Evolutionary conservation across 2,113 vertebrate genomes (phyloP), one percentile per base, ranked within the genome.

Genomic region (Mesocricetus auratus): DNA sequence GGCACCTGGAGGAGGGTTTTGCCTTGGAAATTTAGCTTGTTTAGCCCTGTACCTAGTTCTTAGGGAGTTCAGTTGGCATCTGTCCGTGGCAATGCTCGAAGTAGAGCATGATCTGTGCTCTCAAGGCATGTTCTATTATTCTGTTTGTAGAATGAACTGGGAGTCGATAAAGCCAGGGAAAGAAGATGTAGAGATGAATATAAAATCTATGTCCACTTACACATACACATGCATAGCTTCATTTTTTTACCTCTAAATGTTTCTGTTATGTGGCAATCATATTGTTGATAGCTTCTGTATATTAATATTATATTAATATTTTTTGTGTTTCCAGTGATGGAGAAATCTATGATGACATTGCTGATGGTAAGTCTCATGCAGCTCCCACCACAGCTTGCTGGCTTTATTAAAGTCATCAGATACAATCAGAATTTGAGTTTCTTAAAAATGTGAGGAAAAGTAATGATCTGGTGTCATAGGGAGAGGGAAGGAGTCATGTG

Each of bases 341-440:
- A 82, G 99, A 99, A 45, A 99, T 99, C 97, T 99, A 99, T 7
- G 99, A 99, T 85, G 99, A 99, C 45, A 98, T 99, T 93, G 99
- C 98, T 97, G 99, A 99, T 1, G 99, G 99, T 99, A 99, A 29
- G 99, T 98, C 83, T 77, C 81, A 89, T 0, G 7, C n/a, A 58
- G 12, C 39, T 77, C 24, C 33, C 1, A 83, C 21, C 24, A 36
- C 19, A 56, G 17, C 26, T 96, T 79, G 9, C 66, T 81, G 16
- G 24, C 45, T 91, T 81, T 78, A 85, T 89, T 89, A 75, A 11
- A 95, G 21, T 7, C 17, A 93, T 90, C 75, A 60, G 47, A 89
- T 66, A 13, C 74, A 53, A 60, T 95, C 24, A 75, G 45, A 89
- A 91, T 89, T 95, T 89, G 29, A 96, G 79, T 77, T 31, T 36